phyloP scores from a whole-genome alignment of 2,888 invertebrate species.

The Cantharis flavilabris region DNA sequence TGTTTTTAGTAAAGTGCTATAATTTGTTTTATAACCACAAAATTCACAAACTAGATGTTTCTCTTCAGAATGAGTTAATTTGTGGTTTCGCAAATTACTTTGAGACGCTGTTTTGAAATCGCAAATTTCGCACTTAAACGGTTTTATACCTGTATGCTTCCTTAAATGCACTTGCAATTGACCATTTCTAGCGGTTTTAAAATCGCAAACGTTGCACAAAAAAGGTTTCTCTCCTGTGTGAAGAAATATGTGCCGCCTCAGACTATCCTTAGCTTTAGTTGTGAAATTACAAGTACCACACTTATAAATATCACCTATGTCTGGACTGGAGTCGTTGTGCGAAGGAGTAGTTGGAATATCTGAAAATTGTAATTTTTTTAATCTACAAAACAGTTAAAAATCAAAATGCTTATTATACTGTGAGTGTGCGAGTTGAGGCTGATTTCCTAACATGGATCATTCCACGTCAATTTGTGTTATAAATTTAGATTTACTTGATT shows the following conservation, averaged over 20 bases:
- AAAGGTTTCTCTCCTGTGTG: not conserved
- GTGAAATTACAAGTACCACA: not conserved
- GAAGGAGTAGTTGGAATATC: too few relatives aligned
- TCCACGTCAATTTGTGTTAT: too few relatives aligned
- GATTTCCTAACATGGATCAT: too few relatives aligned
- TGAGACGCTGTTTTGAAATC: not conserved
- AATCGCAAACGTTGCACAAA: not conserved
- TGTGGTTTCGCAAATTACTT: not conserved
- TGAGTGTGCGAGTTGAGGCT: too few relatives aligned
- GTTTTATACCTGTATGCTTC: not conserved
- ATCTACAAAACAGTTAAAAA: too few relatives aligned
- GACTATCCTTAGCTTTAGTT: not conserved
- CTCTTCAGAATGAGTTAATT: not conserved
- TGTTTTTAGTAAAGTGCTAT: not conserved
- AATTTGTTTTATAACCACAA: not conserved
- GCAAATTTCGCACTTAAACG: not conserved
- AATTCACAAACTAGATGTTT: not conserved
- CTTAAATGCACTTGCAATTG: not conserved
- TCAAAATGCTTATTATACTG: too few relatives aligned
- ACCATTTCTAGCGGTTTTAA: not conserved
- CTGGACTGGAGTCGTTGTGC: too few relatives aligned
- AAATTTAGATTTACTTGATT: too few relatives aligned
- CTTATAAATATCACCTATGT: too few relatives aligned
- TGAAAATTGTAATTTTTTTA: too few relatives aligned
- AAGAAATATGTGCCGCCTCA: not conserved